Conservation (phyloP, 2,888 invertebrate species). For the Lamellibrachia columna region DNA sequence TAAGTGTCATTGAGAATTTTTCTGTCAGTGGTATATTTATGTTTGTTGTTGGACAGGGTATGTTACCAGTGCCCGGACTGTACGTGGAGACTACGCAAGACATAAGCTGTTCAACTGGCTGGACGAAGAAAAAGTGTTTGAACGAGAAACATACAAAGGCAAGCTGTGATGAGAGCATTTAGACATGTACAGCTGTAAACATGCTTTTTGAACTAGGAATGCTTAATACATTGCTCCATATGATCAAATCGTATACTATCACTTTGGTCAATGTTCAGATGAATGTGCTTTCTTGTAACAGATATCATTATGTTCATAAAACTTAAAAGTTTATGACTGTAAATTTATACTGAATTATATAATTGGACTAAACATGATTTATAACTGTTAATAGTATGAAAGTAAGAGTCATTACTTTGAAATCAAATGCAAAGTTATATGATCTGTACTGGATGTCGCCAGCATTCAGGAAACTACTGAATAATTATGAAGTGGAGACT, state of each 20-base stretch:
- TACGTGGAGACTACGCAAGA: slow-evolving; percentile 50
- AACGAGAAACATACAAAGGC: slow-evolving; percentile 61
- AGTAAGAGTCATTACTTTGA: neutral
- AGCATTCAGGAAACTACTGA: slow-evolving; percentile 62
- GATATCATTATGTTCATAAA: neutral
- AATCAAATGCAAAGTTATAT: neutral
- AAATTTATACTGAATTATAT: neutral
- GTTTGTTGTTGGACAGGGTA: slow-evolving; percentile 49
- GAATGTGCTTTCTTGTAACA: neutral
- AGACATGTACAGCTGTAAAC: neutral
- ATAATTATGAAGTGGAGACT: slow-evolving; percentile 63
- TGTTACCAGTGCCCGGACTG: slow-evolving; percentile 51
- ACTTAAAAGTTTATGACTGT: neutral
- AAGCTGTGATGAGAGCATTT: slow-evolving; percentile 19
- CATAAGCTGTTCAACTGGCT: slow-evolving; percentile 57
- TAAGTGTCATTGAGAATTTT: neutral
- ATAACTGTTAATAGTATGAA: neutral
- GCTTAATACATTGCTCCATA: too few relatives aligned
- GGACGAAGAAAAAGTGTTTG: slow-evolving; percentile 60
- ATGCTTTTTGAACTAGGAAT: too few relatives aligned
- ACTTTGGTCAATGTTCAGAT: neutral
- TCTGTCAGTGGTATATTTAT: neutral
- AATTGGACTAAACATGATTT: neutral
- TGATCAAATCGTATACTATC: too few relatives aligned
- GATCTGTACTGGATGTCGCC: slow-evolving; percentile 21